Evolutionary conservation across 2,113 vertebrate species (phyloP), one percentile per base, ranked within the genome.

Genomic region (Passer domesticus): DNA sequence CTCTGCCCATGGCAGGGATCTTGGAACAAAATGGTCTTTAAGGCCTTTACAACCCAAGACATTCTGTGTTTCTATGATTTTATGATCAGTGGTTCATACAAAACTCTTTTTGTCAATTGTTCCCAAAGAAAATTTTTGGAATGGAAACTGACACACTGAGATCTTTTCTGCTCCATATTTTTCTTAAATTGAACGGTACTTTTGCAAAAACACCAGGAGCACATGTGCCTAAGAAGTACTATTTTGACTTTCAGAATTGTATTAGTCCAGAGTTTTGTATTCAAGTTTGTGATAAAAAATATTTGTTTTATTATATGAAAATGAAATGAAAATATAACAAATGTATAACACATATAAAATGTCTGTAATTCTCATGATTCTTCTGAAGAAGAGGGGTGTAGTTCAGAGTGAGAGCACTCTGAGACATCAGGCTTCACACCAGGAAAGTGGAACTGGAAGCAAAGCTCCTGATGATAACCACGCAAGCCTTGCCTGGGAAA

Each of bases 181-280:
- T 39, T 62, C 15, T 41, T 72, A 94, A 80, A 76, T n/a, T 52
- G 13, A 83, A 94, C 53, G 3, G 31, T 88, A 62, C 31, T 94
- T 74, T 78, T 74, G 21, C 37, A 90, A 67, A 85, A 64, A 58
- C 27, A 76, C 12, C 17, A 63, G 77, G 31, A 93, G 37, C 3
- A 59, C 3, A 19, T 52, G 1, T 89, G 53, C n/a, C 22, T 53
- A 72, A 94, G 67, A 72, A 87, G 25, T 25, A 53, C 37, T 31
- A 49, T 91, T 77, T 94, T 59, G 30, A 76, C 50, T 95, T 83
- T 49, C 19, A 87, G 53, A 72, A 59, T 43, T 50, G 41, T 46
- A 41, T 81, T 8, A 25, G 73, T 85, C 79, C 90, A 88, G 55
- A 83, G 68, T 84, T 96, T 94, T 91, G 30, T 93, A 69, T 77